Conservation (phyloP, 53 echinoderm and acorn worm genomes). For the Zoroaster sp. region DNA sequence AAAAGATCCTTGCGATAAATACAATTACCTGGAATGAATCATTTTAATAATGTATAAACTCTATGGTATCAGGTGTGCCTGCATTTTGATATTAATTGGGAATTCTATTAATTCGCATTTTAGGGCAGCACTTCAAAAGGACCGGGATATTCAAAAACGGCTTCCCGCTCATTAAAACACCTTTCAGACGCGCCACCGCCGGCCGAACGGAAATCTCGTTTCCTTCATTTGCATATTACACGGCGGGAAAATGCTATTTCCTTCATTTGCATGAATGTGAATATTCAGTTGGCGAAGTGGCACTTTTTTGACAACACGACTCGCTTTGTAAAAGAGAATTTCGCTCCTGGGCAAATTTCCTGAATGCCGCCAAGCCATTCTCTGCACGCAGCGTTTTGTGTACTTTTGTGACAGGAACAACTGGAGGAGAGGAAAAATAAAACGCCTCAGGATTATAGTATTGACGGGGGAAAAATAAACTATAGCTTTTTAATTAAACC, state of each 20-base stretch:
- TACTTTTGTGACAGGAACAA: no score
- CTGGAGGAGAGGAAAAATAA: no score
- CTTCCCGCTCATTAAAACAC: not conserved
- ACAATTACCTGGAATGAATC: not conserved
- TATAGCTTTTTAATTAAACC: not conserved
- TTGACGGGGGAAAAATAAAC: no score
- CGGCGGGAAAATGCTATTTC: not conserved
- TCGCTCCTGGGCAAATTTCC: not conserved
- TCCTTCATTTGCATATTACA: constrained; percentile 21
- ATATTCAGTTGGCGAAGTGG: not conserved
- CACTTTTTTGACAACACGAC: not conserved
- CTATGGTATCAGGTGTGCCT: not conserved
- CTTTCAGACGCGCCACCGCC: not conserved
- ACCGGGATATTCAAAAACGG: not conserved
- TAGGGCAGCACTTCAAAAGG: not conserved
- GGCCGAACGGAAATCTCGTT: not conserved
- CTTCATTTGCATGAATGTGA: not conserved
- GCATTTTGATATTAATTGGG: not conserved
- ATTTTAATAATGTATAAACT: not conserved
- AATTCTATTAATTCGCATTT: not conserved
- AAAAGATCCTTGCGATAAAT: no score
- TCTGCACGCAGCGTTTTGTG: no score
- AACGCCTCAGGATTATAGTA: no score
- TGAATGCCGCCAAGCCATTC: no score
- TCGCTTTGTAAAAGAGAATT: no score